phyloP scores from a whole-genome alignment of 2,113 vertebrate species.

The Verasper variegatus region DNA sequence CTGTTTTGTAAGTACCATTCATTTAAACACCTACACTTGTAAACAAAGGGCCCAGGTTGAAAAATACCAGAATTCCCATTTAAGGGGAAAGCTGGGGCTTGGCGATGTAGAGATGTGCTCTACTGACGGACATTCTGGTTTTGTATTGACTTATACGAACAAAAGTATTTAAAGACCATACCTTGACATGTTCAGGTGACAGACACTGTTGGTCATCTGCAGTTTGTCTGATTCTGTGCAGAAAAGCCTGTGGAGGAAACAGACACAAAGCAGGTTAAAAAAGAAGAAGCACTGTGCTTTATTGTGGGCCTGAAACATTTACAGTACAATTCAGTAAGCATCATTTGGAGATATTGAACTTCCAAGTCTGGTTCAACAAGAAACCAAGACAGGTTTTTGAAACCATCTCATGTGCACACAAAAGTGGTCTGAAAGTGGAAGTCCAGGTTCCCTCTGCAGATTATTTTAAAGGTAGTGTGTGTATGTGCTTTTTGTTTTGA shows the following conservation, averaged over 20 bases:
- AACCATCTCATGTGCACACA: not conserved
- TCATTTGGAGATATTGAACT: not conserved
- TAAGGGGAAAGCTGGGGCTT: too few species aligned
- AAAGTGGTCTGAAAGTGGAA: constrained; percentile 9
- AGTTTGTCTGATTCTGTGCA: constrained; percentile 93
- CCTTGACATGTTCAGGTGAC: constrained; percentile 96
- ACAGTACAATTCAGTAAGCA: not conserved
- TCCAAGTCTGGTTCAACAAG: not conserved
- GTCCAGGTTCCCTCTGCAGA: constrained; percentile 24
- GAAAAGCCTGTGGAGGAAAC: constrained; percentile 87
- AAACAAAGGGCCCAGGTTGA: too few species aligned
- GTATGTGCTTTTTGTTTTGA: constrained; percentile 16
- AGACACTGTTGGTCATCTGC: constrained; percentile 93
- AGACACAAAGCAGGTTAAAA: constrained; percentile 21
- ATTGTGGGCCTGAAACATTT: not conserved
- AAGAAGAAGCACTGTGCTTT: not conserved
- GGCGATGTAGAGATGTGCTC: too few species aligned
- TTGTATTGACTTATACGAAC: not conserved
- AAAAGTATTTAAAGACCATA: constrained; percentile 52
- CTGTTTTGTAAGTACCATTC: not conserved
- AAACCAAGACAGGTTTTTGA: not conserved
- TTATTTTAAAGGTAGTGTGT: constrained; percentile 9
- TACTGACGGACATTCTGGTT: not conserved
- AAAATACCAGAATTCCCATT: too few species aligned
- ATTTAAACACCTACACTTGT: too few species aligned